These are phyloP conservation scores for Drosophila kikkawai DNA, from an alignment of 1,140 invertebrate species.

Conservation along the genomic window DNA sequence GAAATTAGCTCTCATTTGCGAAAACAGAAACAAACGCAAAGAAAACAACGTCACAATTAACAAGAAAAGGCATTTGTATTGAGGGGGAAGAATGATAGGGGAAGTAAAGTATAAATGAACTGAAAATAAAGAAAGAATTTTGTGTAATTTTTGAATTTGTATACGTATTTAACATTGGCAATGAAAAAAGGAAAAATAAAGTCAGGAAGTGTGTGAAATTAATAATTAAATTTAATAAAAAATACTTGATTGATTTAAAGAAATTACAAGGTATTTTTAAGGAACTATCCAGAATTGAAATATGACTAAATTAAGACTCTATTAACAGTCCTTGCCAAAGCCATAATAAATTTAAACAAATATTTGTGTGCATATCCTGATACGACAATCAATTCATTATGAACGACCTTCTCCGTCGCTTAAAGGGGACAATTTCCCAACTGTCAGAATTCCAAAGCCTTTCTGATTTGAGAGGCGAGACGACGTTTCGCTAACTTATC, in stretches of 20 bases:
- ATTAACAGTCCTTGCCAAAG: not conserved
- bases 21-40: constrained; percentile 26
- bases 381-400: not conserved
- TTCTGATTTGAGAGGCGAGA: constrained; percentile 7
- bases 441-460: constrained; percentile 9
- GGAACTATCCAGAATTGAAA: not conserved
- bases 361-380: not conserved
- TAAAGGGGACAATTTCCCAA: constrained; percentile 14
- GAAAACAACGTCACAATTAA: constrained; percentile 37
- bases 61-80: constrained; percentile 5
- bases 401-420: constrained; percentile 14
- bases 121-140: not conserved
- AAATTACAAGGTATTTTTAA: not conserved
- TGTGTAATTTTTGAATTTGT: too few relatives aligned
- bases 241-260: not conserved
- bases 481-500: constrained; percentile 32
- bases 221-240: too few relatives aligned
- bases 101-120: not conserved
- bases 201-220: too few relatives aligned
- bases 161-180: not conserved
- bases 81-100: not conserved
- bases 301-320: not conserved
- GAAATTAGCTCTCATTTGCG: constrained; percentile 45
- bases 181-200: not conserved
- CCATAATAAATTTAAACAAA: not conserved